Conservation (phyloP, 2,888 invertebrate genomes). For the Plebejus anna region DNA sequence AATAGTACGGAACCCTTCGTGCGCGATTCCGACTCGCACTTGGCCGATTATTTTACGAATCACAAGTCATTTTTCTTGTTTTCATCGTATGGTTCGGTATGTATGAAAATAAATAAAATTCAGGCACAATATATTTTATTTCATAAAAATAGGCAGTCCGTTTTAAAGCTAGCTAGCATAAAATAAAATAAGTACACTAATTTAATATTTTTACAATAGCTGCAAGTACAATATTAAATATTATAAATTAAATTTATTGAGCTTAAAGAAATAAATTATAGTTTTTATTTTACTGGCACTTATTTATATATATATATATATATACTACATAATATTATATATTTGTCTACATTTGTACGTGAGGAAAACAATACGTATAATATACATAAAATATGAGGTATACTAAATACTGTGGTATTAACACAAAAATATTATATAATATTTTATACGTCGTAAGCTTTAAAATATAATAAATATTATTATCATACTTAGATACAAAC, state of each 20-base stretch:
- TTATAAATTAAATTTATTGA: not conserved
- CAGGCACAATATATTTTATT: slow-evolving; percentile 18
- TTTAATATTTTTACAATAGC: not conserved
- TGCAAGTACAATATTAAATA: not conserved
- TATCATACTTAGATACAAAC: not conserved
- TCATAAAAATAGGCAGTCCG: slow-evolving; percentile 7
- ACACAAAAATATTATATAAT: not conserved
- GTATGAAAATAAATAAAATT: not conserved
- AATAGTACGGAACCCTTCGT: too few species aligned
- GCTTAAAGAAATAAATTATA: not conserved
- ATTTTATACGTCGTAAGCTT: not conserved
- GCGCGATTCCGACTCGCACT: too few species aligned
- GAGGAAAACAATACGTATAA: not conserved
- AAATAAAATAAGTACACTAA: not conserved
- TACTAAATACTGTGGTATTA: not conserved
- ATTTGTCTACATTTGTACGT: slow-evolving; percentile 4
- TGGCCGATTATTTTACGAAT: too few species aligned
- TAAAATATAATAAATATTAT: not conserved
- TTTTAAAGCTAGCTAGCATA: slow-evolving; percentile 19
- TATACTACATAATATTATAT: not conserved
- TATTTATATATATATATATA: not conserved
- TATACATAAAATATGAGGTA: not conserved
- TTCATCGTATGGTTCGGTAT: too few species aligned
- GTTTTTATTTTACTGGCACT: not conserved
- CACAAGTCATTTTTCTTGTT: too few species aligned